Evolutionary conservation across 2,113 vertebrate genomes (phyloP), one percentile per base, ranked within the genome.

Genomic region (Tragelaphus strepsiceros): DNA sequence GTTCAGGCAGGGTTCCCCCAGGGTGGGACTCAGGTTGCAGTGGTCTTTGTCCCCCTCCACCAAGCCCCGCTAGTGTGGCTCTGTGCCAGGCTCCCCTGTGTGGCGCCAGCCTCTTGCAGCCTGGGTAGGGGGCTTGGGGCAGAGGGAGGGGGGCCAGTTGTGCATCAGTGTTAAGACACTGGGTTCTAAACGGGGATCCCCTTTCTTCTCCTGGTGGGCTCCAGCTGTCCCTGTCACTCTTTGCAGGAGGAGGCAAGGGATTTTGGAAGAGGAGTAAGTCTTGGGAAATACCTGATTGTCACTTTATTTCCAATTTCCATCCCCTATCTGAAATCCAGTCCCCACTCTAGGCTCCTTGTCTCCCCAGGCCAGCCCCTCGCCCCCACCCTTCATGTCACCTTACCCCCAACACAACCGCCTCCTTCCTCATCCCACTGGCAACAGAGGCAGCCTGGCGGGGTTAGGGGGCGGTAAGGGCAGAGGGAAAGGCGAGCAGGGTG

Each of bases 191-290:
- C 28, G 8, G 88, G 81, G 89, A 82, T 92, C 95, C 90, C 84
- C 87, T 95, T 96, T 97, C 71, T 88, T 56, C 16, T 58, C 88
- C 24, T 58, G 17, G 82, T 78, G 67, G 94, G n/a, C 22, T 87
- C 82, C 96, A 96, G 93, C 96, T 97, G 96, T 97, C 46, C 61
- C 97, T 96, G 95, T 89, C 94, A 93, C 83, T 97, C 97, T 94
- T 21, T 30, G 46, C 2, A 19, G 64, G 43, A 77, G 32, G 26
- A n/a, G 51, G 39, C 17, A 84, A 90, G 82, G n/a, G 54, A 13
- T 19, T 1, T 46, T 46, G 35, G 90, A 35, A 84, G 67, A 92
- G n/a, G 71, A 85, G 10, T 0, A 19, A 39, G 43, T 28, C 49
- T 93, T 80, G n/a, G 80, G 80, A 19, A 93, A 82, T 30, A 64